Percentiles rank a stretch among this genome's conserved stretches.
These are phyloP conservation scores for Isichthys henryi DNA, from an alignment of 2,113 vertebrate genomes.

Conservation along the genomic window DNA sequence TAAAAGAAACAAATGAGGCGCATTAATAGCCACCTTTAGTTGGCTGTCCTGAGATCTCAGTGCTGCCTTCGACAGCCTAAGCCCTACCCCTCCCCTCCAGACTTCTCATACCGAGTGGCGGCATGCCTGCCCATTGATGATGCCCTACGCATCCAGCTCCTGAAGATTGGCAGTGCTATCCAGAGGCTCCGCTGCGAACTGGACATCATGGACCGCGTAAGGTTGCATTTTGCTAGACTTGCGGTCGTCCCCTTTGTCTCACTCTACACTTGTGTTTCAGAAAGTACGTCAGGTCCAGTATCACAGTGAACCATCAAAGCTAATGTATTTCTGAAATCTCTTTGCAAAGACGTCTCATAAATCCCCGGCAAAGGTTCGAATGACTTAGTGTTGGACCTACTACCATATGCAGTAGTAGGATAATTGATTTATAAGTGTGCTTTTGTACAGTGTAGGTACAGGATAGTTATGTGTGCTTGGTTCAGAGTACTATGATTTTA, in stretches of 20 bases:
- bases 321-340: not conserved
- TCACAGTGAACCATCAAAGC: not conserved
- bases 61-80: not conserved
- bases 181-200: constrained; percentile 92
- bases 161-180: constrained; percentile 90
- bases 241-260: not conserved
- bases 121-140: constrained; percentile 96
- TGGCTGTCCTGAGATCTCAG: not conserved
- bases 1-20: not conserved
- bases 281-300: not conserved
- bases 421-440: not conserved
- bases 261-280: not conserved
- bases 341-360: not conserved
- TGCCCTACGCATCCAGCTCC: constrained; percentile 79
- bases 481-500: not conserved
- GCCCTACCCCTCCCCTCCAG: constrained; percentile 49
- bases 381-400: not conserved
- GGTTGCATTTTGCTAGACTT: constrained; percentile 20
- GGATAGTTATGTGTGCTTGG: not conserved
- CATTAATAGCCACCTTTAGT: not conserved
- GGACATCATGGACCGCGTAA: constrained; percentile 95
- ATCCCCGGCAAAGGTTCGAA: not conserved
- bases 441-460: not conserved
- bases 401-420: not conserved
- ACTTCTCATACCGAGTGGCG: constrained; percentile 96